Evolutionary conservation across 2,797 vertebrate species (phyloP).

Genomic region (Philypnodon macrostomus): DNA sequence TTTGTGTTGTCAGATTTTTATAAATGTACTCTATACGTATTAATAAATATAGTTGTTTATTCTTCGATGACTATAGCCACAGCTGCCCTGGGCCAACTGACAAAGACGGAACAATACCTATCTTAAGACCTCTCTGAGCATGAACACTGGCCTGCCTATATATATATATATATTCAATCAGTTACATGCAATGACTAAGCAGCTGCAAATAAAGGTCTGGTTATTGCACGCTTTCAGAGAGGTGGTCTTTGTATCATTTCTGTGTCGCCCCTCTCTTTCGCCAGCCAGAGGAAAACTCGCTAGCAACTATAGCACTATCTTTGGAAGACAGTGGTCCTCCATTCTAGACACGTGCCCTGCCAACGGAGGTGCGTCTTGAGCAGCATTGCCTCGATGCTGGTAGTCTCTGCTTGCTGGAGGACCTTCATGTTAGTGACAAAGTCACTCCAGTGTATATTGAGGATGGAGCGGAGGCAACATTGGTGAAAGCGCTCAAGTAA

Average conservation of each 20-base stretch:
- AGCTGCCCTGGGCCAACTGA: too few species aligned
- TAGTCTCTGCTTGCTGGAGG: not conserved
- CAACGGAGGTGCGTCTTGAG: not conserved
- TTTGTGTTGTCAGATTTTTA: too few species aligned
- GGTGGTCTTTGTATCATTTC: not conserved
- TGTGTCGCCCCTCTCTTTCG: not conserved
- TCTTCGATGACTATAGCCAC: too few species aligned
- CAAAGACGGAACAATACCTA: too few species aligned
- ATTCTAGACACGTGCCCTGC: not conserved
- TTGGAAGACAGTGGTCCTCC: not conserved
- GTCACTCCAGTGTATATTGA: not conserved
- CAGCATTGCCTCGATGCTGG: not conserved
- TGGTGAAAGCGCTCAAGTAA: not conserved
- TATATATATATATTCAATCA: too few species aligned
- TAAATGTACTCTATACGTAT: too few species aligned
- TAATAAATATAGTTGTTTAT: too few species aligned
- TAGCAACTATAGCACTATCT: not conserved
- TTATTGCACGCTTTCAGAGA: not conserved
- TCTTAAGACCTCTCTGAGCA: too few species aligned
- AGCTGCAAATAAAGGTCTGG: not conserved
- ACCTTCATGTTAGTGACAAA: not conserved
- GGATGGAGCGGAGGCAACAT: not conserved
- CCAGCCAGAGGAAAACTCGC: not conserved
- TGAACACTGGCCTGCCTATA: too few species aligned
- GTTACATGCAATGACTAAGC: too few species aligned